Conservation (phyloP, 2,888 invertebrate genomes). For the Hecatera dysodea region DNA sequence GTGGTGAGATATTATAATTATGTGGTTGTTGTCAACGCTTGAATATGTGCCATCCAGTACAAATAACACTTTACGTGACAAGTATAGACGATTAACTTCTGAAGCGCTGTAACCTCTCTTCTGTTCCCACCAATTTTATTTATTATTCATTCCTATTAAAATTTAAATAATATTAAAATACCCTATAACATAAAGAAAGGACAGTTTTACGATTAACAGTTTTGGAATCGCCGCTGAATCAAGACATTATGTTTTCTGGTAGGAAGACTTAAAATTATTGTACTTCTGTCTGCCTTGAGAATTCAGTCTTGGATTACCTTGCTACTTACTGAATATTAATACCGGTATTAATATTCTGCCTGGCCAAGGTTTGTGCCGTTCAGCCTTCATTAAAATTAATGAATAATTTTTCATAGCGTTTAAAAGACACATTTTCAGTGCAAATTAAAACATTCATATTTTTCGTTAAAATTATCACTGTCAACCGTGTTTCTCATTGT, state of each 20-base stretch:
- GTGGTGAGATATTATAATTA: no score
- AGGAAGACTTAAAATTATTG: slow-evolving; percentile 5
- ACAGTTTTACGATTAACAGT: not conserved
- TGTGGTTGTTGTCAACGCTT: no score
- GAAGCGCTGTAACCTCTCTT: no score
- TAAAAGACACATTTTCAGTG: not conserved
- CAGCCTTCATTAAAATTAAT: slow-evolving; percentile 21
- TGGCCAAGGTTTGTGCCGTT: slow-evolving; percentile 16
- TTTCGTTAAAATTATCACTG: not conserved
- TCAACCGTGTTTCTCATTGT: not conserved
- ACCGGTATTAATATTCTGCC: slow-evolving; percentile 24
- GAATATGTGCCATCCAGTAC: no score
- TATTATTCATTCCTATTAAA: no score
- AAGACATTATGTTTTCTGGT: slow-evolving; percentile 8
- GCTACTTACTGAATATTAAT: slow-evolving; percentile 33
- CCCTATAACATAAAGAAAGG: not conserved
- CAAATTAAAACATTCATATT: not conserved
- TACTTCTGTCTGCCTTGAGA: slow-evolving; percentile 17
- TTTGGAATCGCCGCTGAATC: not conserved
- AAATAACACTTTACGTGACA: no score
- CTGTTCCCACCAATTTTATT: no score
- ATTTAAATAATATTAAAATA: no score
- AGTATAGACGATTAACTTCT: no score
- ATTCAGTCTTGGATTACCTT: slow-evolving; percentile 14
- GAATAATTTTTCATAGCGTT: not conserved